phyloP scores from a whole-genome alignment of 2,113 vertebrate genomes.

The Sakesphorus luctuosus region DNA sequence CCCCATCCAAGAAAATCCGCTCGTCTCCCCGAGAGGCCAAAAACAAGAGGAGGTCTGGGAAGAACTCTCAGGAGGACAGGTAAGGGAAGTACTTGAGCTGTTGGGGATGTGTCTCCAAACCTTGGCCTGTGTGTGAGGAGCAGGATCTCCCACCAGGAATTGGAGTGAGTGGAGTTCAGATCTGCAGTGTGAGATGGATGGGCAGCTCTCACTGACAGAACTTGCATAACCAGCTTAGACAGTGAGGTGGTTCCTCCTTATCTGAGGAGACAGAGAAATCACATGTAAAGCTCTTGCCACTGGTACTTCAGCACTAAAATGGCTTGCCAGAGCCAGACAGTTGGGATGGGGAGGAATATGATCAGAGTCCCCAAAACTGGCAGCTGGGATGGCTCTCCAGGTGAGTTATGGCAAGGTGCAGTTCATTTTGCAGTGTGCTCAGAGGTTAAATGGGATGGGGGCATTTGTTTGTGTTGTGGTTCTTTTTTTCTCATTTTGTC shows the following conservation, averaged over 20 bases:
- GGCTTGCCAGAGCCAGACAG: background rate
- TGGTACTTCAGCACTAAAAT: background rate
- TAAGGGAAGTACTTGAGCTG: conserved; percentile 22
- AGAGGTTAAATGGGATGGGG: background rate
- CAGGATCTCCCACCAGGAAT: background rate
- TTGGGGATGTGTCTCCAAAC: background rate
- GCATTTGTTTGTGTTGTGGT: background rate
- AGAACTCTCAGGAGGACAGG: conserved; percentile 98
- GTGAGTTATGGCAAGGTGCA: background rate
- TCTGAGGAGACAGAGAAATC: background rate
- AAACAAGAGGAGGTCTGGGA: conserved; percentile 90
- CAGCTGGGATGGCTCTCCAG: background rate
- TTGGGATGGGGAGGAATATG: background rate
- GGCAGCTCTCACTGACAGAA: background rate
- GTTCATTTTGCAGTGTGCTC: background rate
- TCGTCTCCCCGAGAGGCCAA: conserved; percentile 92
- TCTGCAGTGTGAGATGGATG: background rate
- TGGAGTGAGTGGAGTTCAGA: background rate
- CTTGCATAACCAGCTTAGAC: background rate
- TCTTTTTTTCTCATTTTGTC: background rate
- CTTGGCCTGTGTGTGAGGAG: background rate
- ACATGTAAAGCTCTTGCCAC: background rate
- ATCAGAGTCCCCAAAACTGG: background rate
- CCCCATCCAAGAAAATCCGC: conserved; percentile 93
- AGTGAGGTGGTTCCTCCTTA: background rate